phyloP scores from a whole-genome alignment of 64 coral and sea anemone genomes.

The Orbicella faveolata region DNA sequence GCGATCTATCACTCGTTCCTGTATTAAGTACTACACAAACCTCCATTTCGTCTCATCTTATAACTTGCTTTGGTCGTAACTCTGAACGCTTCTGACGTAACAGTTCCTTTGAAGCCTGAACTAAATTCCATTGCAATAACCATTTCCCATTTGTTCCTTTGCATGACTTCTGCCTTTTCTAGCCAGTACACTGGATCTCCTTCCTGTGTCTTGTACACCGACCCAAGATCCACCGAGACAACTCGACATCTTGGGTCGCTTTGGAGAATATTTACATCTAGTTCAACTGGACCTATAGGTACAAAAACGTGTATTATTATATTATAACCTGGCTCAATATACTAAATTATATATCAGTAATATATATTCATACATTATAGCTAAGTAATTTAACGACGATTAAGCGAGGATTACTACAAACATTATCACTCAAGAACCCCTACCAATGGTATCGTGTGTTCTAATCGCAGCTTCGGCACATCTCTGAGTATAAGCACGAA shows the following conservation, averaged over 20 bases:
- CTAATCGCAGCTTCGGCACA: slow-evolving; percentile 39
- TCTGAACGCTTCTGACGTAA: slow-evolving; percentile 31
- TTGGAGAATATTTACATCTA: background rate
- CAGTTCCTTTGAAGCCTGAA: background rate
- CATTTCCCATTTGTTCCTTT: slow-evolving; percentile 47
- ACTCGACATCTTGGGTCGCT: background rate
- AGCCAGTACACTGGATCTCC: slow-evolving; percentile 45
- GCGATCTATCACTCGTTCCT: too few species aligned
- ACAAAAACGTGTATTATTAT: background rate
- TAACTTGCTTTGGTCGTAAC: slow-evolving; percentile 36
- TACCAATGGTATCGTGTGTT: slow-evolving; percentile 46
- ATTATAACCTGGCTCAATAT: background rate
- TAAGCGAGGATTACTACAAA: background rate
- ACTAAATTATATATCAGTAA: background rate
- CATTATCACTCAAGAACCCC: background rate
- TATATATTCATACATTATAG: too few species aligned
- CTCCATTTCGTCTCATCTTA: slow-evolving; percentile 13
- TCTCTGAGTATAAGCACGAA: slow-evolving; percentile 18
- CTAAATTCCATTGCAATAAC: slow-evolving; percentile 22
- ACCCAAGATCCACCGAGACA: slow-evolving; percentile 19
- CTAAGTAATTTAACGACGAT: too few species aligned
- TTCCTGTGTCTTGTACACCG: slow-evolving; percentile 32
- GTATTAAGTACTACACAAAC: background rate
- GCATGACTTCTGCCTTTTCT: slow-evolving; percentile 40
- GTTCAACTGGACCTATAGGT: slow-evolving; percentile 25